Conservation (phyloP, 2,113 vertebrate species). For the Odobenus rosmarus region DNA sequence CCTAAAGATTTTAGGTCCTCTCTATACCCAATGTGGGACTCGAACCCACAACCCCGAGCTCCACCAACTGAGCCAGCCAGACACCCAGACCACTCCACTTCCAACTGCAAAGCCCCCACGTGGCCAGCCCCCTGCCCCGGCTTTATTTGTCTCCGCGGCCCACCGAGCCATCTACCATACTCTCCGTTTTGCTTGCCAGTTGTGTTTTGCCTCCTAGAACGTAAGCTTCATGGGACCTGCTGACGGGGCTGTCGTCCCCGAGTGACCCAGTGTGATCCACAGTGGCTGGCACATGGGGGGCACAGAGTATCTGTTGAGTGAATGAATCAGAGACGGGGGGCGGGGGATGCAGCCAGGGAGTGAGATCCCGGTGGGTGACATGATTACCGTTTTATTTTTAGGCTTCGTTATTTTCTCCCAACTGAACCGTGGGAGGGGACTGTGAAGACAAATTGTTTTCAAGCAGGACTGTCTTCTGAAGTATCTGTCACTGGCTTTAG, state of each 20-base stretch:
- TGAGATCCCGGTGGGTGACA: background rate
- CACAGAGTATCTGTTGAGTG: background rate
- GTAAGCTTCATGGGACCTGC: background rate
- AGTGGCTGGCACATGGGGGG: background rate
- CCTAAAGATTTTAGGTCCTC: background rate
- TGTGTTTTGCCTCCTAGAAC: background rate
- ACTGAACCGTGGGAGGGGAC: background rate
- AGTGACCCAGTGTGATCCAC: background rate
- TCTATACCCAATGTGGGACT: background rate
- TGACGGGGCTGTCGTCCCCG: no score
- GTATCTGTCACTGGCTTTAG: background rate
- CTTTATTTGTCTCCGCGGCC: background rate
- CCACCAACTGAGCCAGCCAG: background rate
- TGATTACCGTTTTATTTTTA: background rate
- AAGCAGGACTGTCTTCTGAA: no score
- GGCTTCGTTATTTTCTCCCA: background rate
- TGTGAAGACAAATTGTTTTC: background rate
- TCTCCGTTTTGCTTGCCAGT: background rate
- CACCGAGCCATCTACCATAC: background rate
- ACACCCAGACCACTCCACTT: background rate
- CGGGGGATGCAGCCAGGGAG: background rate
- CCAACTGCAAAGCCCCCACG: accelerated
- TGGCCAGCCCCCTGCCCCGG: accelerated
- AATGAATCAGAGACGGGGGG: background rate
- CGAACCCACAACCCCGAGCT: background rate